These are phyloP conservation scores for Empis stercorea DNA, from an alignment of 2,888 invertebrate species.

Conservation along the genomic window DNA sequence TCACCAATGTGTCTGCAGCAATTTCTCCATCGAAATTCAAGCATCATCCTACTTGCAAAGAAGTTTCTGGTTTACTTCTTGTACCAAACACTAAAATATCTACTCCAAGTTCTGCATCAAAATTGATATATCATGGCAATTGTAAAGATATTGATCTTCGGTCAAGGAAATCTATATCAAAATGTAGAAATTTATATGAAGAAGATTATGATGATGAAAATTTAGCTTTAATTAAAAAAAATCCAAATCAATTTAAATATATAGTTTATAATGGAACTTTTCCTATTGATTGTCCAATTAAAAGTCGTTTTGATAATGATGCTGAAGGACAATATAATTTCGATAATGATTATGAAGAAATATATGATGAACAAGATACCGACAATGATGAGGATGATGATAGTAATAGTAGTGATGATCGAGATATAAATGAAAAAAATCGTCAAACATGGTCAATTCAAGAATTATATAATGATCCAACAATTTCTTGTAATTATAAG, in stretches of 20 bases:
- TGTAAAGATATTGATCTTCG: too few relatives aligned
- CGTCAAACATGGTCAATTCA: conserved; percentile 33
- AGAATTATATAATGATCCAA: conserved; percentile 31
- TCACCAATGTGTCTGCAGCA: too few relatives aligned
- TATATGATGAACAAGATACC: conserved; percentile 15
- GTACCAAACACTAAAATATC: too few relatives aligned
- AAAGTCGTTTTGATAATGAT: conserved; percentile 13
- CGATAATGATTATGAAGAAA: conserved; percentile 13
- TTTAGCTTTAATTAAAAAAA: too few relatives aligned
- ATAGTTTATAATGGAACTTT: conserved; percentile 75
- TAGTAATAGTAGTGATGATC: not conserved
- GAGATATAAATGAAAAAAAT: conserved; percentile 12
- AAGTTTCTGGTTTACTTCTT: too few relatives aligned
- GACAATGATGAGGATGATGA: conserved; percentile 14
- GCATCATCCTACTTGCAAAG: too few relatives aligned
- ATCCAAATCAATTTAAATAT: conserved; percentile 15
- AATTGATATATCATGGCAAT: too few relatives aligned
- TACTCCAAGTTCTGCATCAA: too few relatives aligned
- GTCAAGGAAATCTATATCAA: too few relatives aligned
- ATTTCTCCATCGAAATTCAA: too few relatives aligned
- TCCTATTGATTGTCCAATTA: conserved; percentile 64
- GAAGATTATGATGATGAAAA: too few relatives aligned
- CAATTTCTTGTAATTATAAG: conserved; percentile 32
- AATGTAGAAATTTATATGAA: too few relatives aligned
- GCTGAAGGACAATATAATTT: conserved; percentile 8